A percentile compares a stretch with the other conserved stretches of the same genome.
Evolutionary conservation across 2,888 invertebrate genomes (phyloP).

Genomic region (Prionchulus punctatus): DNA sequence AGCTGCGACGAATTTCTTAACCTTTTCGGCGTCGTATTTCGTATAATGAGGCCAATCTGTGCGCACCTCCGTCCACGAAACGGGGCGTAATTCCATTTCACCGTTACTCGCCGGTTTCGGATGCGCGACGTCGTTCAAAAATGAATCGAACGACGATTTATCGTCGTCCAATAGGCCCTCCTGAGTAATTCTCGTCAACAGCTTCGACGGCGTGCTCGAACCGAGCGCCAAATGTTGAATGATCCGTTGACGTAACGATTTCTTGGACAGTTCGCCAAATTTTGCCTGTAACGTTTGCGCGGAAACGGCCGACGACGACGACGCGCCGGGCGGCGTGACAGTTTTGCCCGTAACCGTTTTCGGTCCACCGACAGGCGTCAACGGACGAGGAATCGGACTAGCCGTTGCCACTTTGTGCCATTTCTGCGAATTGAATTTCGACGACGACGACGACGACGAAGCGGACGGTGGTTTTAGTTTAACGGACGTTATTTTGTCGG

Average conservation of each 20-base stretch:
- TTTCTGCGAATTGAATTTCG: too few relatives aligned
- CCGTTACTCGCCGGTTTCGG: neutral
- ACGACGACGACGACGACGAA: too few relatives aligned
- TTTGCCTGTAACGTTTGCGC: neutral
- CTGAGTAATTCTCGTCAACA: neutral
- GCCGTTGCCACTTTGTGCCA: neutral
- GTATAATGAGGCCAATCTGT: neutral
- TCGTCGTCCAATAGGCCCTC: neutral
- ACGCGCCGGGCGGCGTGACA: neutral
- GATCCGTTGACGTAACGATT: conserved; percentile 3
- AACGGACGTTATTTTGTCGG: too few relatives aligned
- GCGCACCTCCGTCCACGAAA: neutral
- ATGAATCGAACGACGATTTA: neutral
- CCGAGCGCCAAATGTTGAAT: neutral
- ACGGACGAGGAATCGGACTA: neutral
- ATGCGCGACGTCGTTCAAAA: neutral
- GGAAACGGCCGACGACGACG: neutral
- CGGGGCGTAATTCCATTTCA: neutral
- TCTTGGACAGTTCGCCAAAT: neutral
- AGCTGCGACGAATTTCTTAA: neutral
- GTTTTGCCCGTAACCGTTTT: too few relatives aligned
- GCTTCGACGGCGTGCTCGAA: neutral
- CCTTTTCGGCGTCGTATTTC: neutral
- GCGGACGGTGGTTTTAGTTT: too few relatives aligned
- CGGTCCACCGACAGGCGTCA: too few relatives aligned